Evolutionary conservation across 2,888 invertebrate genomes (phyloP), one percentile per base, ranked within the genome.

Genomic region (Conchocele bisecta): DNA sequence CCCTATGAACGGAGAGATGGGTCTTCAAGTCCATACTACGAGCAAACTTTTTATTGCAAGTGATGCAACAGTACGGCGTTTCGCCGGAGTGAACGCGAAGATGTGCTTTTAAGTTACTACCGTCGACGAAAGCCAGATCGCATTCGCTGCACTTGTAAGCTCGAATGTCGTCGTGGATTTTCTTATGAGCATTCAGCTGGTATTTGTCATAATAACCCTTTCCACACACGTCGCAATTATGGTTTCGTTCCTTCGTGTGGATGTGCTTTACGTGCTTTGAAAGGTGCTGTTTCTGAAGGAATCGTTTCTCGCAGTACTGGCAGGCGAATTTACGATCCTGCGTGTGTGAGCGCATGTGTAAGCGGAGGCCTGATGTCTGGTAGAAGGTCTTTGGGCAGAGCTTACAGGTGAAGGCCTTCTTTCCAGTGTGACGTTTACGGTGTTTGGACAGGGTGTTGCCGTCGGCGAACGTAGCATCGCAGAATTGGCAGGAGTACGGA

Each of bases 141-240:
- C 58, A 58, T 7, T n/a, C 46, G n/a, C 46, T 29, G n/a, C 58
- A 58, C 13, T 5, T 42, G 46, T 29, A 58, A n/a, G 33, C 22
- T 20, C 42, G 39, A 5, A 20, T 33, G 24, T 29, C 41, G 9
- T 29, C 24, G 22, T 58, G 58, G 7, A n/a, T 44, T 3, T 11
- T 29, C 31, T 41, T 15, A 17, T 58, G 58, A 3, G 9, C 11
- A n/a, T 29, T 29, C 26, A 58, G 35, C 28, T 24, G 15, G 24
- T 31, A 58, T 11, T 3, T 1, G 4, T 26, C 42, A 13, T 24
- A 24, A 17, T 46, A 58, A 3, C 15, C n/a, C 22, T 22, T 58
- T 11, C 17, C 20, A n/a, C 58, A 58, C 15, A 20, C 7, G 4
- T 28, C 46, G 35, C 58, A 58, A 20, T 33, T 31, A 20, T 44